Conservation (phyloP, 1,140 invertebrate species). For the Triops cancriformis region DNA sequence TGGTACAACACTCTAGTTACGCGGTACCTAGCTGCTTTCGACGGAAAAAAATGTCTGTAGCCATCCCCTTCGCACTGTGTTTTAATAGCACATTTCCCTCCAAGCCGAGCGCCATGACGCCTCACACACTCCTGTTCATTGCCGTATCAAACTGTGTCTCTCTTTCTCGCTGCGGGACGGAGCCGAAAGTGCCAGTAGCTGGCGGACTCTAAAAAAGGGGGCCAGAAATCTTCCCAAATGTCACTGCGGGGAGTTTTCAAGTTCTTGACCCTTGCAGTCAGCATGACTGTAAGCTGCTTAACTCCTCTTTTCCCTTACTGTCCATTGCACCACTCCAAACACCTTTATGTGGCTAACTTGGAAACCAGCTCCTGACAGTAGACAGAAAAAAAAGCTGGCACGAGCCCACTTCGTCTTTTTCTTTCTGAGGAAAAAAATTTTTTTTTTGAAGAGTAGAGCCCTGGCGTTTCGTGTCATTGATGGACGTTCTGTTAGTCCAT, state of each 20-base stretch:
- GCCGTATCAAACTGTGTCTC: no score
- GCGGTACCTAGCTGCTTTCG: no score
- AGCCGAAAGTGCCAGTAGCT: no score
- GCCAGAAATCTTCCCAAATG: not conserved
- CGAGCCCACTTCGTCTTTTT: not conserved
- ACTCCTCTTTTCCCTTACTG: not conserved
- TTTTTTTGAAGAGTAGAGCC: not conserved
- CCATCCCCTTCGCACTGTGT: no score
- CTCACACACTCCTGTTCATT: no score
- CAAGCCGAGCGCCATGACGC: no score
- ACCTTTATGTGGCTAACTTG: not conserved
- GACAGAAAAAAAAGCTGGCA: not conserved
- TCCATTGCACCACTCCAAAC: not conserved
- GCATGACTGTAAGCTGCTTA: conserved; percentile 13
- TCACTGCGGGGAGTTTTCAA: conserved; percentile 6
- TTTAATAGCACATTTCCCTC: no score
- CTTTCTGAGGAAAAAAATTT: not conserved
- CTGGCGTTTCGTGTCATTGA: not conserved
- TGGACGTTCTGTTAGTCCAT: not conserved
- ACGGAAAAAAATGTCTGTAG: no score
- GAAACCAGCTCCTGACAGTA: not conserved
- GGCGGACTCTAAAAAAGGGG: no score
- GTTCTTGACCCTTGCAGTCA: not conserved
- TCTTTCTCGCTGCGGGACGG: no score
- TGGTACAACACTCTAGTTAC: no score